These are phyloP conservation scores for Cacoxenus indagator DNA, from an alignment of 2,888 invertebrate genomes.

Conservation along the genomic window DNA sequence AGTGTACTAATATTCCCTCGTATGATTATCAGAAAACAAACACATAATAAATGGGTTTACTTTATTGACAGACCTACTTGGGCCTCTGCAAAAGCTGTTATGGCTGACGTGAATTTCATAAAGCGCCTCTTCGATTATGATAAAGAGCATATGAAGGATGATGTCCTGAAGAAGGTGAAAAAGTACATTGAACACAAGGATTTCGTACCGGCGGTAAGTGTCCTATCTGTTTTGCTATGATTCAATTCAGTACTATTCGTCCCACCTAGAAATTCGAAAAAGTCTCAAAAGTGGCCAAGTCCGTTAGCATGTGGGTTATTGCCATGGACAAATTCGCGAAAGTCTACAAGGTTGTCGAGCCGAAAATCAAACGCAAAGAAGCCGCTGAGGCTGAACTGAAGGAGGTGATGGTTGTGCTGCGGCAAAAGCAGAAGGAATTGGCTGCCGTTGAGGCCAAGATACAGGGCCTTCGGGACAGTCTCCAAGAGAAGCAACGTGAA, in stretches of 20 bases:
- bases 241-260: neutral
- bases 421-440: constrained; percentile 85
- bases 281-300: constrained; percentile 89
- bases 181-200: constrained; percentile 87
- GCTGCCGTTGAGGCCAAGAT: constrained; percentile 84
- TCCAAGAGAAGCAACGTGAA: constrained; percentile 81
- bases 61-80: constrained; percentile 82
- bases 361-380: constrained; percentile 84
- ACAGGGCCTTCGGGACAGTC: constrained; percentile 72
- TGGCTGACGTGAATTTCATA: constrained; percentile 87
- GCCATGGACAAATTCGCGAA: constrained; percentile 92
- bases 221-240: neutral
- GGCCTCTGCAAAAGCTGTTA: constrained; percentile 84
- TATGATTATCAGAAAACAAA: neutral
- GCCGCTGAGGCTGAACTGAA: constrained; percentile 83
- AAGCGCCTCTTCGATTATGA: constrained; percentile 86
- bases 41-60: neutral
- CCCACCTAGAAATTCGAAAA: constrained; percentile 78
- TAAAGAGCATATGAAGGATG: constrained; percentile 87
- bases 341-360: constrained; percentile 88
- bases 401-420: constrained; percentile 81
- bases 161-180: constrained; percentile 83
- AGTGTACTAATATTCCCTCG: neutral
- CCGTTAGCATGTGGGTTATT: constrained; percentile 93
- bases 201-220: constrained; percentile 81